phyloP scores from a whole-genome alignment of 1,140 invertebrate species.

The Drosophila nigromelanica region DNA sequence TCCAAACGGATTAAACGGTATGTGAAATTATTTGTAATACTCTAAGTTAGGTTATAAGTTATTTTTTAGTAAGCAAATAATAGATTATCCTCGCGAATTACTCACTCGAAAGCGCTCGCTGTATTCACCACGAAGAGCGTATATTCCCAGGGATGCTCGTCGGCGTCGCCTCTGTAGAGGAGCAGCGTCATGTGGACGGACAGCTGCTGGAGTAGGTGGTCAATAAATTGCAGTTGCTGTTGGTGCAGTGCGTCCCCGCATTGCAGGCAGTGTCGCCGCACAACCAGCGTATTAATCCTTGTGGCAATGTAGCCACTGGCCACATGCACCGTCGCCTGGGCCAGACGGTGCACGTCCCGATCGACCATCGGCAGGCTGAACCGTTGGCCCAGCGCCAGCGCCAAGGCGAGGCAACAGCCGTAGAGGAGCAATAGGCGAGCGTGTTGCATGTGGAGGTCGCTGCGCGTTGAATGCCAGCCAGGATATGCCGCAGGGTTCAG shows the following conservation, averaged over 20 bases:
- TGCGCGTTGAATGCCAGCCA: slow-evolving; percentile 3
- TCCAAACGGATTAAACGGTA: no score
- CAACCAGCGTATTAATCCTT: slow-evolving; percentile 55
- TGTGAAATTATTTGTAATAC: no score
- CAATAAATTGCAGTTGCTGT: slow-evolving; percentile 40
- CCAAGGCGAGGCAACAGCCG: neutral
- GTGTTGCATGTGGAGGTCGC: slow-evolving; percentile 13
- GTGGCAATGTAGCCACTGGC: slow-evolving; percentile 40
- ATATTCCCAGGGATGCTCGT: slow-evolving; percentile 48
- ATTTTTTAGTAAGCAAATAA: no score
- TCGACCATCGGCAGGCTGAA: slow-evolving; percentile 24
- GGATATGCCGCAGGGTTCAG: slow-evolving; percentile 1
- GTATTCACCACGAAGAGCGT: slow-evolving; percentile 56
- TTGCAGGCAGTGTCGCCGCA: slow-evolving; percentile 32
- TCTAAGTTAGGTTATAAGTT: no score
- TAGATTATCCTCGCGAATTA: neutral
- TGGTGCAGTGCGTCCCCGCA: slow-evolving; percentile 6
- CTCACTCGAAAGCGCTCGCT: slow-evolving; percentile 44
- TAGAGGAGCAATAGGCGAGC: slow-evolving; percentile 10
- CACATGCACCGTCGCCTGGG: slow-evolving; percentile 35
- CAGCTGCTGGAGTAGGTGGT: slow-evolving; percentile 36
- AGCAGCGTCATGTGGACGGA: slow-evolving; percentile 27
- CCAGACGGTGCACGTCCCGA: slow-evolving; percentile 24
- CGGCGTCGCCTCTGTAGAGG: slow-evolving; percentile 11
- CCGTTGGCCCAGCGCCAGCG: neutral